Evolutionary conservation across 2,888 invertebrate species (phyloP), one percentile per base, ranked within the genome.

Genomic region (Eledone cirrhosa): DNA sequence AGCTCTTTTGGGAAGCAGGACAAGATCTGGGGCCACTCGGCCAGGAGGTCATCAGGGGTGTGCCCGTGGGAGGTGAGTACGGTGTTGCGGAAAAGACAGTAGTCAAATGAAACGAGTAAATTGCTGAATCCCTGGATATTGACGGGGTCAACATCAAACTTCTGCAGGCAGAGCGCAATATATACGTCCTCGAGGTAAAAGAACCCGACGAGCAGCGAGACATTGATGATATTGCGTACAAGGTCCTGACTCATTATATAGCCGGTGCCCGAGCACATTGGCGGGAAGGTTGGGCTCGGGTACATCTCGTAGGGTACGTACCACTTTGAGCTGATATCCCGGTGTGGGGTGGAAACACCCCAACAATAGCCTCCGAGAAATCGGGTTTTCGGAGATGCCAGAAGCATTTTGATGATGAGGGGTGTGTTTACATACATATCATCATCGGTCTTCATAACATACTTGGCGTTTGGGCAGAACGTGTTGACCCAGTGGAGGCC

Each of bases 391-490:
- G 85, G 85, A 33, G 85, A 83, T 19, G 80, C 82, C 78, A 81
- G 67, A 11, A 86, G 77, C 78, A 87, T 80, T n/a, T 77, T 74
- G 11, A 85, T 84, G 29, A 87, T 81, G 7, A 85, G 80, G 3
- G 82, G 82, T 5, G 85, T 85, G 77, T 88, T 88, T 0, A 86
- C 80, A 77, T 83, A 86, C 80, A 85, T 82, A 77, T 88, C 87
- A 63, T 86, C 86, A 77, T 88, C 88, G 22, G 88, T 88, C 78
- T 88, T 88, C 86, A 88, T 86, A n/a, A 88, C 80, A 78, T 83
- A 86, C 41, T 81, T 80, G 8, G 85, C 83, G 16, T 83, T 69
- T 19, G 77, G 63, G 78, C 87, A 87, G 48, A 81, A 80, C 2
- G 81, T 77, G 5, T 67, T 65, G 22, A 82, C 83, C 86, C 86